These are phyloP conservation scores for Pantherophis vulpinus DNA, from an alignment of 2,797 vertebrate genomes.

Conservation along the genomic window DNA sequence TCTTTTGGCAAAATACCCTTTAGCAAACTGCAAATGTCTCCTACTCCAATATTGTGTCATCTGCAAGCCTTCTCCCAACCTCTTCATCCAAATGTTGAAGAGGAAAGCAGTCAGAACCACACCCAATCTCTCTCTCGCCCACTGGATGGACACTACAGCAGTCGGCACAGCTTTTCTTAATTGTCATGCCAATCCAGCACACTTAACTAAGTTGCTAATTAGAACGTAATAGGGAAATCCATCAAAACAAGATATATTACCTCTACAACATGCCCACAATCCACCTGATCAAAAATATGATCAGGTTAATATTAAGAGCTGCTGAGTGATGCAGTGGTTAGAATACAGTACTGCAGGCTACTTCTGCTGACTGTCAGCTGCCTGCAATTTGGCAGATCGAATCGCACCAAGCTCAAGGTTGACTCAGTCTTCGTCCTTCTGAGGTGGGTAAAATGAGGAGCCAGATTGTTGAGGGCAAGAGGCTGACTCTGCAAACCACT, in stretches of 20 bases:
- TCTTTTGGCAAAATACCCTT: not conserved
- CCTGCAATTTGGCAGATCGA: no score
- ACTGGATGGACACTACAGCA: not conserved
- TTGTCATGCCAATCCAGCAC: not conserved
- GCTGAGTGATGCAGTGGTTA: accelerated
- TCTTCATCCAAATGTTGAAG: not conserved
- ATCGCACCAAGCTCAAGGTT: no score
- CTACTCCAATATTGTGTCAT: not conserved
- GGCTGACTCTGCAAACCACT: not conserved
- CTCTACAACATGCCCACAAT: not conserved
- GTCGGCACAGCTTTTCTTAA: not conserved
- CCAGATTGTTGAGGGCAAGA: not conserved
- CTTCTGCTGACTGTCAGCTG: no score
- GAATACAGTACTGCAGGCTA: no score
- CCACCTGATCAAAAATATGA: not conserved
- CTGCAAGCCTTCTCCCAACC: not conserved
- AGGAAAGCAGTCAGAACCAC: not conserved
- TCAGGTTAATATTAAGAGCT: not conserved
- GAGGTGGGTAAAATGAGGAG: not conserved
- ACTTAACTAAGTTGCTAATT: not conserved
- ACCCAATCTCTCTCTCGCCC: not conserved
- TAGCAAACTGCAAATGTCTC: not conserved
- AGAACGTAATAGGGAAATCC: not conserved
- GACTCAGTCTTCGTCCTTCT: no score
- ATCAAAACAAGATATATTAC: not conserved